phyloP scores from a whole-genome alignment of 2,797 vertebrate genomes.

The Botia almorhae region DNA sequence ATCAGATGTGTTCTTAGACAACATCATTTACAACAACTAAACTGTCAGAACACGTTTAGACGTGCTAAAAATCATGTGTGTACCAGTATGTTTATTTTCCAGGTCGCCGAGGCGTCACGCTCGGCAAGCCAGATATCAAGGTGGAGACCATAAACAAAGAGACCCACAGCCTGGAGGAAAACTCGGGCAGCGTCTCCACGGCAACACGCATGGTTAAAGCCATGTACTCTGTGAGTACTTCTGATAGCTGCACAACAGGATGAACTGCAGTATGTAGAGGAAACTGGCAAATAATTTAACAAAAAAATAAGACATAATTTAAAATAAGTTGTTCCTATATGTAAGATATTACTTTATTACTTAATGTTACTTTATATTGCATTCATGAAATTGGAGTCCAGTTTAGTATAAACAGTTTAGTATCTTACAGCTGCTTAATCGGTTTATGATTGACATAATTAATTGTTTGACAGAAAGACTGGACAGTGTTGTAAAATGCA shows the following conservation, averaged over 20 bases:
- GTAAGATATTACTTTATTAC: background rate
- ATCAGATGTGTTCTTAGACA: background rate
- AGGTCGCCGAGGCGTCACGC: conserved; percentile 94
- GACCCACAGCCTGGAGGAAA: conserved; percentile 91
- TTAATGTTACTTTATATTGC: background rate
- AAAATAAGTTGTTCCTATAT: background rate
- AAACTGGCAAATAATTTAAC: too few relatives aligned
- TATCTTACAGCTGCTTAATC: background rate
- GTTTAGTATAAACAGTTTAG: background rate
- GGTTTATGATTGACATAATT: background rate
- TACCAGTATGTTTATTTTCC: conserved; percentile 64
- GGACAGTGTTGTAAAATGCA: background rate
- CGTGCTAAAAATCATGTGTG: background rate
- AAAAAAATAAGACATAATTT: background rate
- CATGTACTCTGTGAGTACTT: conserved; percentile 91
- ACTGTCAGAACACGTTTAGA: background rate
- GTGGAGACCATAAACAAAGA: conserved; percentile 97
- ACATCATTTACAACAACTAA: conserved; percentile 14
- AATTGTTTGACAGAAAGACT: background rate
- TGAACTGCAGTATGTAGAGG: background rate
- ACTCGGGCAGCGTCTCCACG: conserved; percentile 90
- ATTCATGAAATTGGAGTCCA: background rate
- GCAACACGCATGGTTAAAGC: conserved; percentile 96
- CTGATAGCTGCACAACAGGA: conserved; percentile 18
- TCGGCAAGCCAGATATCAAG: conserved; percentile 96